Percentiles rank a stretch among this genome's conserved stretches.
Evolutionary conservation across 2,113 vertebrate species (phyloP).

Genomic region (Carassius gibelio): DNA sequence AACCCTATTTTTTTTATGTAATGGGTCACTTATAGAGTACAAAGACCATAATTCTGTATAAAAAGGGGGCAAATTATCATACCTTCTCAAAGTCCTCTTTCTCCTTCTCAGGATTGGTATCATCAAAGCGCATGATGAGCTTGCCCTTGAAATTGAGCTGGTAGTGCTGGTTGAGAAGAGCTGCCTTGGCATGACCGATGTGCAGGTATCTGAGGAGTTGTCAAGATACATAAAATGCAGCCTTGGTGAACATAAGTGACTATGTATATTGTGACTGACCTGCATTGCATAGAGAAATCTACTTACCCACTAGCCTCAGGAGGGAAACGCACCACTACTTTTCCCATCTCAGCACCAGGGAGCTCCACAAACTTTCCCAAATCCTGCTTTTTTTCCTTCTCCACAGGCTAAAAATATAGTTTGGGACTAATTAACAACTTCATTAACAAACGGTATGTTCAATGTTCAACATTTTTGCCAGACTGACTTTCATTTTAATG

Average conservation of each 20-base stretch:
- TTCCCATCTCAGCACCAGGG: slow-evolving; percentile 95
- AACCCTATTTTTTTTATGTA: background rate
- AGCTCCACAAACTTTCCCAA: slow-evolving; percentile 96
- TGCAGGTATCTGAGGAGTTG: slow-evolving; percentile 85
- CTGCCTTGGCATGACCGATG: slow-evolving; percentile 97
- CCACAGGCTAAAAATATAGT: slow-evolving; percentile 72
- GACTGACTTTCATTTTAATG: background rate
- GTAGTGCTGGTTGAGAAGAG: slow-evolving; percentile 97
- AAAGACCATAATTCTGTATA: background rate
- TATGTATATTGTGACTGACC: background rate
- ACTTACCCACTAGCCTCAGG: slow-evolving; percentile 97
- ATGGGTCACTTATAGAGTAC: background rate
- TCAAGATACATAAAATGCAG: background rate
- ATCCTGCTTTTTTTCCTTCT: slow-evolving; percentile 91
- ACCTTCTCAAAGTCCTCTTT: slow-evolving; percentile 99
- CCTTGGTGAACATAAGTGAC: background rate
- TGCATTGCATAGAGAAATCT: background rate
- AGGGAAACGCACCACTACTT: slow-evolving; percentile 95
- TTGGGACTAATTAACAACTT: background rate
- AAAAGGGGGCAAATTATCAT: background rate
- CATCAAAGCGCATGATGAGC: slow-evolving; percentile 99
- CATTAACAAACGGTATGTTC: background rate
- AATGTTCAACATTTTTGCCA: background rate
- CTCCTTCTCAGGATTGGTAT: slow-evolving; percentile 99
- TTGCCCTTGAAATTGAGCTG: slow-evolving; percentile 97